Evolutionary conservation across 1,140 invertebrate genomes (phyloP).

Genomic region (Sycobia sp.): DNA sequence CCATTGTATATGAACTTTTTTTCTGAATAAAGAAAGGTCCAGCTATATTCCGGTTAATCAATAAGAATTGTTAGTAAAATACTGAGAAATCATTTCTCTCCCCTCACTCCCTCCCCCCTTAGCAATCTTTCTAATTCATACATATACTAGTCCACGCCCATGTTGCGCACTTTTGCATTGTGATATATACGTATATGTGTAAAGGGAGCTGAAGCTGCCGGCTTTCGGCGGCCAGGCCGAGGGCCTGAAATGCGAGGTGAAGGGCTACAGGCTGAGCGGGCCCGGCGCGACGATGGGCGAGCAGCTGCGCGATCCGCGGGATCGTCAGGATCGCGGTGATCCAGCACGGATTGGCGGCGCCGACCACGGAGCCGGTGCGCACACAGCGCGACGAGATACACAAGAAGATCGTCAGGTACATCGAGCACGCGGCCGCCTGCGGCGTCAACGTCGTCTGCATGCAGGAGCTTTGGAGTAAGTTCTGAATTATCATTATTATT

Average conservation of each 20-base stretch:
- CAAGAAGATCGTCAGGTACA: conserved; percentile 76
- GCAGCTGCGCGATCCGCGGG: conserved; percentile 70
- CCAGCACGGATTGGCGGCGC: conserved; percentile 83
- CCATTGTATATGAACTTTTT: too few relatives aligned
- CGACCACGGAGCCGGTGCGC: conserved; percentile 75
- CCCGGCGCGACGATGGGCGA: conserved; percentile 70
- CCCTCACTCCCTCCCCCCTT: too few relatives aligned
- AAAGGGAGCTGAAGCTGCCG: conserved; percentile 62
- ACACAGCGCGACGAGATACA: conserved; percentile 84
- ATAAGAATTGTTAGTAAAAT: too few relatives aligned
- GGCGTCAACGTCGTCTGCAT: conserved; percentile 92
- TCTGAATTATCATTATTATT: too few relatives aligned
- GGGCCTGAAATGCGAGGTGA: conserved; percentile 74
- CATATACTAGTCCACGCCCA: too few relatives aligned
- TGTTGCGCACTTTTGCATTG: too few relatives aligned
- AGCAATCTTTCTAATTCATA: too few relatives aligned
- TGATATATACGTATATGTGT: too few relatives aligned
- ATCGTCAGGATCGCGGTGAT: conserved; percentile 84
- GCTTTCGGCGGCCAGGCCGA: conserved; percentile 54
- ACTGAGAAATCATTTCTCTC: too few relatives aligned
- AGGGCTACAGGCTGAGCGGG: conserved; percentile 73
- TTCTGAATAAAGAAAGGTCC: too few relatives aligned
- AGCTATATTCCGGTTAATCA: too few relatives aligned
- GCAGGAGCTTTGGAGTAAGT: conserved; percentile 96
- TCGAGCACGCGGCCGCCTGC: conserved; percentile 71